phyloP scores from a whole-genome alignment of 2,113 vertebrate genomes.

The Cyprinodon variegatus region DNA sequence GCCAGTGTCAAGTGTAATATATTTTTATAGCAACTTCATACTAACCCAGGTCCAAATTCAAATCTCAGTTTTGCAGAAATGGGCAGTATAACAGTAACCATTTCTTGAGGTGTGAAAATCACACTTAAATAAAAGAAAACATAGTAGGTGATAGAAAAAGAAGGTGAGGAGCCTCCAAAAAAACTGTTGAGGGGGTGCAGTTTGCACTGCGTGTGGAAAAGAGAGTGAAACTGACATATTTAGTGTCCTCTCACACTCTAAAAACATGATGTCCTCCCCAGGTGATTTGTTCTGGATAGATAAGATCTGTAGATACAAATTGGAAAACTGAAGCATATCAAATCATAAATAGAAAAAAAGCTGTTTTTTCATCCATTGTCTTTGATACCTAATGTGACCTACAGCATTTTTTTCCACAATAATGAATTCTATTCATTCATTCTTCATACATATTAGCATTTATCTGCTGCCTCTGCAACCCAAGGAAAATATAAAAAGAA shows the following conservation, averaged over 20 bases:
- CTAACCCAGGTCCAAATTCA: background rate
- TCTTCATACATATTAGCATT: constrained; percentile 3
- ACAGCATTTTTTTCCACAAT: background rate
- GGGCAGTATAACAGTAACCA: constrained; percentile 4
- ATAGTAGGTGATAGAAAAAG: constrained; percentile 16
- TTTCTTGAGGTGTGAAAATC: constrained; percentile 27
- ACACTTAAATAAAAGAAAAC: constrained; percentile 19
- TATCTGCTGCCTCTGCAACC: background rate
- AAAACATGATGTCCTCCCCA: constrained; percentile 65
- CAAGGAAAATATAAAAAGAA: background rate
- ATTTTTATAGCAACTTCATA: constrained; percentile 3
- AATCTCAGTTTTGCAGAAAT: background rate
- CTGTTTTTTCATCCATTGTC: constrained; percentile 15
- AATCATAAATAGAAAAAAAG: constrained; percentile 9
- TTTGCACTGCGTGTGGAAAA: constrained; percentile 53
- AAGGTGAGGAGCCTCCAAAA: constrained; percentile 54
- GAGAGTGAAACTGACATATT: constrained; percentile 68
- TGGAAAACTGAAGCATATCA: constrained; percentile 14
- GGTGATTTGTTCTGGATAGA: constrained; percentile 67
- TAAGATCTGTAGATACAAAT: constrained; percentile 38
- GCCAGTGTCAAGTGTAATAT: background rate
- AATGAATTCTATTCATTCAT: constrained; percentile 13
- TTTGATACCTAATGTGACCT: constrained; percentile 20
- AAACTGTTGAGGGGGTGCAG: constrained; percentile 52
- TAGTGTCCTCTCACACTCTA: constrained; percentile 50